Base-by-base conservation (phyloP, 2,797 vertebrate species). In the Euthynnus affinis region DNA sequence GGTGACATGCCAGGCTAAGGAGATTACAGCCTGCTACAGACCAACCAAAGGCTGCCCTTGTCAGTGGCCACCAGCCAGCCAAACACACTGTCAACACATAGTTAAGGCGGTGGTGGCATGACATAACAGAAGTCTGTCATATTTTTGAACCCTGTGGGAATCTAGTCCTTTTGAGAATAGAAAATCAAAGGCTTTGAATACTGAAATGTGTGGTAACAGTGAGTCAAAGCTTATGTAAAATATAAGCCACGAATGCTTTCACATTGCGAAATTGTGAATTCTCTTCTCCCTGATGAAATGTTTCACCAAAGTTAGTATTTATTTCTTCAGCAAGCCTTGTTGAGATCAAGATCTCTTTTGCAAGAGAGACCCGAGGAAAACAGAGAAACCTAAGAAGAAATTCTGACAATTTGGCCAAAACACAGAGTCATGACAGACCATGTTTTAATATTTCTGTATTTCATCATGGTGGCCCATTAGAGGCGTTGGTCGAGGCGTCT, bases 1-100 rank as follows among this genome's bases (percentile, higher is more conserved):
- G 76, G 89, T 81, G 86, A 88, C 92, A 89, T 90, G 93, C 88
- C 90, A 94, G 80, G 88, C 91, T 94, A 94, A 94, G 89, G 85
- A 92, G 94, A 93, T 94, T 94, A 94, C 77, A 82, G 78, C 73
- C 80, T 32, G 64, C 85, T 79, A 78, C 84, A 86, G 77, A 81
- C 82, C 71, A 82, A 90, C 85, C 70, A 85, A 76, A 82, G 71
- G 72, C 86, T 85, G 81, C 48, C 65, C 76, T 81, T 62, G 29
- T 85, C 89, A 71, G 42, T 82, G 64, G 76, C 74, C 63, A 61
- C 55, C 62, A 69, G 82, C 71, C 75, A 55, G 77, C 57, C 74
- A 74, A 88, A 86, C 83, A 85, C 76, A 80, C 71, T 48, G 82
- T 81, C 75, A 86, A 71, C 70, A 76, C 63, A 78, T 37, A 68